Conservation (phyloP, 2,113 vertebrate species). For the Silurus asotus region DNA sequence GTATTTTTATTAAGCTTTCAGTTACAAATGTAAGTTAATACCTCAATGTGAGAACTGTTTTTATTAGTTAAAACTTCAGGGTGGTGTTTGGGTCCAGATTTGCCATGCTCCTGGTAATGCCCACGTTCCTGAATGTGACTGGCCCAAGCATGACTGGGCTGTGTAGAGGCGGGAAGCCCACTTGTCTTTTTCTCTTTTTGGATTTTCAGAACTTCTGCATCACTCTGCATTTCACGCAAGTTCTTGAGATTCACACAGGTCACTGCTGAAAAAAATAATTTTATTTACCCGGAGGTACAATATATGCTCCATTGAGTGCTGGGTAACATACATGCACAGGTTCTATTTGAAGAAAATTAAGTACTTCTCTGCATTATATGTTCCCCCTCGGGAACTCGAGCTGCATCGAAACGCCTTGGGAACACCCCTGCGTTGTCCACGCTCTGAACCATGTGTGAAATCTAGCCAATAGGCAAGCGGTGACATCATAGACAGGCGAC, state of each 20-base stretch:
- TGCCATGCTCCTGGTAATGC: constrained; percentile 61
- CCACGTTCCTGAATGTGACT: constrained; percentile 54
- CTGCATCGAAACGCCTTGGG: too few species aligned
- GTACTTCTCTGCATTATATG: neutral
- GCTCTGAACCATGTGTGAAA: too few species aligned
- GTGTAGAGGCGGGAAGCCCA: constrained; percentile 29
- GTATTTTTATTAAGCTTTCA: neutral
- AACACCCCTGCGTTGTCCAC: too few species aligned
- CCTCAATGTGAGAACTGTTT: constrained; percentile 64
- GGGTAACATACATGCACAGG: neutral
- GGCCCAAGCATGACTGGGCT: constrained; percentile 36
- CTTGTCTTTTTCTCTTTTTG: constrained; percentile 41
- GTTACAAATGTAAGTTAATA: constrained; percentile 33
- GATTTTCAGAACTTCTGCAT: neutral
- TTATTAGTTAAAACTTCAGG: constrained; percentile 62
- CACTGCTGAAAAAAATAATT: neutral
- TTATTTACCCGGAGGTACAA: neutral
- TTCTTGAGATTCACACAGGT: neutral
- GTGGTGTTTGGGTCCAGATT: constrained; percentile 47
- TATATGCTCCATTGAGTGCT: neutral
- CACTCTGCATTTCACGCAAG: neutral
- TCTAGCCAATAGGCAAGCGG: too few species aligned
- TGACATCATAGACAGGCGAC: too few species aligned
- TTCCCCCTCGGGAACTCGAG: too few species aligned
- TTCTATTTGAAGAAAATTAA: neutral